Conservation (phyloP, 2,797 vertebrate species). For the Acipenser ruthenus region DNA sequence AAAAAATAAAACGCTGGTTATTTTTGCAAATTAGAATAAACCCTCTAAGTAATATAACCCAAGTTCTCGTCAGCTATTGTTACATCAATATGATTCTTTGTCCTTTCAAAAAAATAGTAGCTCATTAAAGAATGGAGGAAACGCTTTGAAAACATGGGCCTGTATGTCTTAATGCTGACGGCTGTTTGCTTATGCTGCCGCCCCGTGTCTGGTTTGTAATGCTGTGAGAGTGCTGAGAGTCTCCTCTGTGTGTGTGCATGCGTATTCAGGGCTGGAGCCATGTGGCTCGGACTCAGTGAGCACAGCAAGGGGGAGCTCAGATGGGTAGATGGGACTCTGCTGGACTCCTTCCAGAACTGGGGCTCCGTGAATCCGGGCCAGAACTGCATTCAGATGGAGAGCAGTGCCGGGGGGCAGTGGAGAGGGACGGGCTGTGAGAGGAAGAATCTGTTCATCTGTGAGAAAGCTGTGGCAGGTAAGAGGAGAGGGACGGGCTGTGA, state of each 20-base stretch:
- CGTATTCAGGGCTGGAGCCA: slow-evolving; percentile 31
- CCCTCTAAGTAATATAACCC: no score
- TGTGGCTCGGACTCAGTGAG: slow-evolving; percentile 48
- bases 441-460: slow-evolving; percentile 47
- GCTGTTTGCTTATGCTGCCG: no score
- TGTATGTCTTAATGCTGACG: neutral
- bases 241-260: neutral
- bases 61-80: no score
- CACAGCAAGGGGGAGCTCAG: neutral
- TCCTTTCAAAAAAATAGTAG: no score
- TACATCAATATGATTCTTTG: no score
- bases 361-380: neutral
- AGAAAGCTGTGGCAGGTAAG: slow-evolving; percentile 34
- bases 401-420: slow-evolving; percentile 37
- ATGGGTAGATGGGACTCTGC: slow-evolving; percentile 8
- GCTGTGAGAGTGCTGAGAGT: neutral
- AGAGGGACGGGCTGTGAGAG: slow-evolving; percentile 37
- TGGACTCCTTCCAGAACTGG: slow-evolving; percentile 19
- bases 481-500: neutral
- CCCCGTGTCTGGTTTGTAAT: no score
- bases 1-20: no score
- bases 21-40: no score
- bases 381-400: slow-evolving; percentile 46
- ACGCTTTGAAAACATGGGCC: no score
- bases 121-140: no score